Conservation (phyloP, 2,113 vertebrate genomes). For the Glaucidium brasilianum region DNA sequence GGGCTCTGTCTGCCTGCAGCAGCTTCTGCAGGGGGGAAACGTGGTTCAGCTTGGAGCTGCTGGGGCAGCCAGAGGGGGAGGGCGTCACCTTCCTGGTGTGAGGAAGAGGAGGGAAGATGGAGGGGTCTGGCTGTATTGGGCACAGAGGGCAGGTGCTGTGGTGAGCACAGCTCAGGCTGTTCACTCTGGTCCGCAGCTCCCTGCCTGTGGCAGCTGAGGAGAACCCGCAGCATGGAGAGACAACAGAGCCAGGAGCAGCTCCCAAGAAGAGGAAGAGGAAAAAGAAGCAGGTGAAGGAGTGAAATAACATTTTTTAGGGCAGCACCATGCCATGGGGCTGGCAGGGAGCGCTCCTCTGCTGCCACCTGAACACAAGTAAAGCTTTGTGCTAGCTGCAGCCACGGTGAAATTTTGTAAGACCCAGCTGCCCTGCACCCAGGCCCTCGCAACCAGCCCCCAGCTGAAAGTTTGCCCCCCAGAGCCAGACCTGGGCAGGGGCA, state of each 20-base stretch:
- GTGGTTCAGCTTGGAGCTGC: neutral
- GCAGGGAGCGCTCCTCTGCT: fast-evolving
- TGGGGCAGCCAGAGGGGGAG: fast-evolving
- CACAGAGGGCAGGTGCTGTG: neutral
- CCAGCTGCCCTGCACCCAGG: fast-evolving
- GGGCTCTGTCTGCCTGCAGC: neutral
- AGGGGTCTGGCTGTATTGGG: too few species aligned
- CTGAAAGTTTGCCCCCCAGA: neutral
- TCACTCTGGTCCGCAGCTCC: neutral
- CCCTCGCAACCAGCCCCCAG: neutral
- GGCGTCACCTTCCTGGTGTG: too few species aligned
- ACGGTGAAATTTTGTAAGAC: neutral
- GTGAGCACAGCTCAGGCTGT: neutral
- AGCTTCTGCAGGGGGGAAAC: neutral
- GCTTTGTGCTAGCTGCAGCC: neutral
- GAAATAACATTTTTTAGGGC: neutral
- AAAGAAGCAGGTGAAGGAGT: neutral
- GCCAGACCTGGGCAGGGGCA: neutral
- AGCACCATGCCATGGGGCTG: neutral
- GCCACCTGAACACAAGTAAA: neutral
- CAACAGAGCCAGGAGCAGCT: neutral
- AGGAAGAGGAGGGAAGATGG: neutral
- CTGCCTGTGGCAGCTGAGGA: neutral
- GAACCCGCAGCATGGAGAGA: neutral
- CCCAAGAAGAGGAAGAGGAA: constrained; percentile 41